Base-by-base conservation (phyloP, 2,797 vertebrate species). In the Ammospiza maritima region DNA sequence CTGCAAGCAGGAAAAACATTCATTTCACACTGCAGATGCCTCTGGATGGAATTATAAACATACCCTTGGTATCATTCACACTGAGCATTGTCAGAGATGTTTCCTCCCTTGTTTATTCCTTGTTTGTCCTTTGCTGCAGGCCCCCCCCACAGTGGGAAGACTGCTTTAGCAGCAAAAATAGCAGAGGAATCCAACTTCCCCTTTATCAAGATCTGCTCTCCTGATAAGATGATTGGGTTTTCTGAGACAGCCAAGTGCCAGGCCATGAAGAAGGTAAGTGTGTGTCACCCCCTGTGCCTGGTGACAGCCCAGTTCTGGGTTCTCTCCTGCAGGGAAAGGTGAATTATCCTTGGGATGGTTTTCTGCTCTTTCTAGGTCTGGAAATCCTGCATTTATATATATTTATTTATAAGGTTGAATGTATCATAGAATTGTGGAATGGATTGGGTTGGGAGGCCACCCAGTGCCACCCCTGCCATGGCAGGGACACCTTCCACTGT, bases 201-300 rank as follows among this genome's bases (percentile, higher is more conserved):
- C 51, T 99, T 99, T 72, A 99, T 99, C 98, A 99, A 99, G 98
- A 99, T 99, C 97, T 99, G 99, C 93, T 99, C 99, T 90, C 99
- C 99, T 2, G 99, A 99, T 96, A 99, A 99, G 97, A 99, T 99
- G 99, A 99, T 99, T 5, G 99, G 99, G 64, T 98, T 98, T 97
- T 99, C 99, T 2, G 99, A 99, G 97, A 99, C 98, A 9, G 99
- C 99, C 94, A 99, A 99, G 94, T 99, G 99, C 93, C 99, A 99
- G 97, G 98, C 99, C 87, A 99, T 99, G 97, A 99, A 99, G 95
- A 99, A 99, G 98, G 99, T 99, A 96, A 3, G 84, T 38, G 16
- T 8, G 30, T 21, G 13, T 60, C 48, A 67, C 72, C 6, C 92
- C 74, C 69, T 72, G 45, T 7, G 51, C 48, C 58, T 93, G 88